Percentiles rank a stretch among this genome's conserved stretches.
These are phyloP conservation scores for Subacronicta megacephala DNA, from an alignment of 2,888 invertebrate species.

Conservation along the genomic window DNA sequence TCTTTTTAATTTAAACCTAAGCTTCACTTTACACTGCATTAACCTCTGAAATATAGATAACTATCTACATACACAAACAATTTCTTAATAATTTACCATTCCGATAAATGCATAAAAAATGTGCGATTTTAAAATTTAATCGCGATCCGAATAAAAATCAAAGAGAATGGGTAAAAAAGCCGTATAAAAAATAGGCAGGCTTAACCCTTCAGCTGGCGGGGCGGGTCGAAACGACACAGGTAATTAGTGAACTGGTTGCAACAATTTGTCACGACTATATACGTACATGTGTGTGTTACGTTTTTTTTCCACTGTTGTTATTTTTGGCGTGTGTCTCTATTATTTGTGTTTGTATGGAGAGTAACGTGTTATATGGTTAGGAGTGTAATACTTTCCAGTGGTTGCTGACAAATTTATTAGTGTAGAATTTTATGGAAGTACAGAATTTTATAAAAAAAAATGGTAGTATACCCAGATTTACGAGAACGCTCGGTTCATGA, in stretches of 20 bases:
- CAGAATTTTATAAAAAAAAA: no score
- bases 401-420: background rate
- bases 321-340: constrained; percentile 29
- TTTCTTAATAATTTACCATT: background rate
- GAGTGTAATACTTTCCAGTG: background rate
- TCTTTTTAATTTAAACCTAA: no score
- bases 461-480: no score
- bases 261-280: constrained; percentile 60
- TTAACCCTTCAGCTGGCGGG: constrained; percentile 68
- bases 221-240: constrained; percentile 57
- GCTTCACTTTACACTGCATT: background rate
- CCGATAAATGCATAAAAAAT: constrained; percentile 24
- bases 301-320: constrained; percentile 29
- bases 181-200: constrained; percentile 66
- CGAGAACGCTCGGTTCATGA: no score
- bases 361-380: constrained; percentile 3
- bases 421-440: background rate
- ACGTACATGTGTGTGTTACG: constrained; percentile 43
- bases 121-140: constrained; percentile 33
- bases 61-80: background rate
- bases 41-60: no score
- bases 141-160: constrained; percentile 37
- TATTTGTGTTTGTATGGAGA: constrained; percentile 32
- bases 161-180: constrained; percentile 43
- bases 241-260: constrained; percentile 60